These are phyloP conservation scores for Aramus guarauna DNA, from an alignment of 2,113 vertebrate genomes.

Conservation along the genomic window DNA sequence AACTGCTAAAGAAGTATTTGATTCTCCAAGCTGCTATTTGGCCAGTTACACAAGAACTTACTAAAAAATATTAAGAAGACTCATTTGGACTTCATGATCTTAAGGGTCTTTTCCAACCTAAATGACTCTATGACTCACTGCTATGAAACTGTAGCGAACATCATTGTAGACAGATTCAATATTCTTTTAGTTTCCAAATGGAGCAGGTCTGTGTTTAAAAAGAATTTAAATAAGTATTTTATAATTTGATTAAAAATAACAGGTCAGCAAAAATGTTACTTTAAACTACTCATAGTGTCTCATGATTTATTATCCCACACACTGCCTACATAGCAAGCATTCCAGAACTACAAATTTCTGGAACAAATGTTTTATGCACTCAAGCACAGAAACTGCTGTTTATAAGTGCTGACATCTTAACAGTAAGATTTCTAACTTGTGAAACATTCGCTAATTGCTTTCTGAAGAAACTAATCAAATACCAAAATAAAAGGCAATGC, in stretches of 20 bases:
- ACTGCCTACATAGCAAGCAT: constrained; percentile 15
- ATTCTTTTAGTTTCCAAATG: background rate
- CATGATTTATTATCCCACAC: constrained; percentile 29
- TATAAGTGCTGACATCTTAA: background rate
- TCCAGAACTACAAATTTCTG: constrained; percentile 11
- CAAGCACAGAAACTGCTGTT: background rate
- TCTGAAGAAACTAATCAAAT: background rate
- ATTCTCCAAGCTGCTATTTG: background rate
- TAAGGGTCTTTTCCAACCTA: background rate
- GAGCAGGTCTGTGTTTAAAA: background rate
- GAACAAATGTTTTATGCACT: background rate
- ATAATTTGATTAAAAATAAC: background rate
- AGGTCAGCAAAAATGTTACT: constrained; percentile 24
- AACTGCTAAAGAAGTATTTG: background rate
- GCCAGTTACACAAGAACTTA: background rate
- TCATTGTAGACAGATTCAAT: background rate
- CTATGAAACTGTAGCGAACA: background rate
- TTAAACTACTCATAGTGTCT: background rate
- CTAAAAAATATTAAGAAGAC: background rate
- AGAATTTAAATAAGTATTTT: background rate
- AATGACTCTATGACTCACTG: background rate
- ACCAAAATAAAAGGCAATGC: background rate
- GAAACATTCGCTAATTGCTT: background rate
- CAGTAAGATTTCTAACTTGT: background rate
- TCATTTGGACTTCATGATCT: rapidly evolving